Evolutionary conservation across 1,140 invertebrate genomes (phyloP), one percentile per base, ranked within the genome.

Genomic region (Eurosta solidaginis): DNA sequence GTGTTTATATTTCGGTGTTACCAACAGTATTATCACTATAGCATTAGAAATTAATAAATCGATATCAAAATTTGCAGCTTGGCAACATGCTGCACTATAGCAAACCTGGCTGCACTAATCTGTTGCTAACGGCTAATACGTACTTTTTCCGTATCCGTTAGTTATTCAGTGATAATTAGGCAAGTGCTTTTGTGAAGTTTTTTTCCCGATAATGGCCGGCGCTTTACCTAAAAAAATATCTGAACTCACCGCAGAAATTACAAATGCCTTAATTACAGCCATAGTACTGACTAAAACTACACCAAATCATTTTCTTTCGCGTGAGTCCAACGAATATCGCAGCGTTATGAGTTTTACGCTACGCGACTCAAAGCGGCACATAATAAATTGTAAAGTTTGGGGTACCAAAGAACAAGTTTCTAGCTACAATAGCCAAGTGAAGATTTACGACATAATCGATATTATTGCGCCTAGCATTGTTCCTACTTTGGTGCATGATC

Each of bases 361-460:
- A 22, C 83, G 86, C 14, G 86, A 87, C 47, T 78, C 81, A 1
- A 76, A 80, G 45, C 22, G 63, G 4, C 78, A 83, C 36, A 79
- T 86, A 3, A 81, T 81, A 22, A 87, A 84, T 77, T 87, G 85
- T 78, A 86, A 83, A 73, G 84, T 78, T 75, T 87, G 86, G 86
- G 84, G 84, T 6, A 49, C 78, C 10, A 76, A 79, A 9, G 78
- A 77, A 47, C 78, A 78, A n/a, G 80, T 87, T 12, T 78, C 82
- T 2, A 80, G 82, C n/a, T 85, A 83, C 52, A 73, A 81, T 10
- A 40, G 63, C 1, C 79, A 81, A 77, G 59, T 84, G 12, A 79
- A 83, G 4, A 82, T 87, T 29, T 82, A 82, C 6, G 82, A 87
- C 59, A 76, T 87, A 1, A 79, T 87, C 6, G 82, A 85, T 36